phyloP scores from a whole-genome alignment of 2,113 vertebrate species.

The Tragelaphus scriptus region DNA sequence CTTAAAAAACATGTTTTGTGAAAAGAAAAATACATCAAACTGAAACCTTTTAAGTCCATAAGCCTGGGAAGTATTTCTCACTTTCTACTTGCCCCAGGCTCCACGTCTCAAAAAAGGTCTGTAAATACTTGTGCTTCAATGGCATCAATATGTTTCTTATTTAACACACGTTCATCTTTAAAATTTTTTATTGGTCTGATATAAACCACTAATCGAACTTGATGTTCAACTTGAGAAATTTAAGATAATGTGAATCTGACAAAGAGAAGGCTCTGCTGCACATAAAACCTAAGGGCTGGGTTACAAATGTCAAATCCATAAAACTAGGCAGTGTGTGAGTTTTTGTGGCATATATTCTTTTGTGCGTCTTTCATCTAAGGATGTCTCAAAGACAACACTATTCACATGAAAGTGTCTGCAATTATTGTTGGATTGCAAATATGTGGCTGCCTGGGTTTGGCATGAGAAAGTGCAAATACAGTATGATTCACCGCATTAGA shows the following conservation, averaged over 20 bases:
- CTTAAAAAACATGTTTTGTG: not conserved
- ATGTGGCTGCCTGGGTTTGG: not conserved
- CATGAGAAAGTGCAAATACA: not conserved
- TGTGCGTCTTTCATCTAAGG: not conserved
- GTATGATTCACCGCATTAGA: too few relatives aligned
- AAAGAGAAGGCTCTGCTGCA: not conserved
- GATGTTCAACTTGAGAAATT: not conserved
- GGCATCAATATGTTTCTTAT: not conserved
- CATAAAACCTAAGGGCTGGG: not conserved
- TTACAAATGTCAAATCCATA: not conserved
- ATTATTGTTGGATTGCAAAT: not conserved
- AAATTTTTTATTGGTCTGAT: not conserved
- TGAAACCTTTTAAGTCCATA: not conserved
- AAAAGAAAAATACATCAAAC: not conserved
- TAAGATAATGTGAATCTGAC: not conserved
- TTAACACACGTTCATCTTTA: not conserved
- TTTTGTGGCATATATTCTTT: not conserved
- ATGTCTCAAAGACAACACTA: not conserved
- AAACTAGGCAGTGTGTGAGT: not conserved
- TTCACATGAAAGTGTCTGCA: not conserved
- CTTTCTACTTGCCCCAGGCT: not conserved
- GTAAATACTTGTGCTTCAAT: not conserved
- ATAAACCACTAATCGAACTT: not conserved
- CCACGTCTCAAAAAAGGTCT: too few relatives aligned
- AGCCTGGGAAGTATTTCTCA: not conserved